phyloP scores from a whole-genome alignment of 2,113 vertebrate species.

The Trogon melanurus region DNA sequence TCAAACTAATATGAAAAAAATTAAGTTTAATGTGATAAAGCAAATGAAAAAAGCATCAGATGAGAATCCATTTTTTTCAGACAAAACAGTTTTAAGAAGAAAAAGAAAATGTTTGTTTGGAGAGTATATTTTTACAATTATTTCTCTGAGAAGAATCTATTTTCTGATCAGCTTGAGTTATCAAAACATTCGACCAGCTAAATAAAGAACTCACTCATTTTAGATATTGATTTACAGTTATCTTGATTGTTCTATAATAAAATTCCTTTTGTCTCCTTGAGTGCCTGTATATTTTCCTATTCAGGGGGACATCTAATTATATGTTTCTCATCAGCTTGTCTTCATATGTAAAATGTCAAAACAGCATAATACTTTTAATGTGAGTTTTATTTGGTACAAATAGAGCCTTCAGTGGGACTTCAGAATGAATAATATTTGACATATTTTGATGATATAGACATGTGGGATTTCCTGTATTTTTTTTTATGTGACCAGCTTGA shows the following conservation, averaged over 20 bases:
- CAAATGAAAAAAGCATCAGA: background rate
- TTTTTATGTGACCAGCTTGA: background rate
- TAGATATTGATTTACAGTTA: background rate
- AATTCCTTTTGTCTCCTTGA: background rate
- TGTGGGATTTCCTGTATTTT: background rate
- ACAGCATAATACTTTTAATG: background rate
- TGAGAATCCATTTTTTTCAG: background rate
- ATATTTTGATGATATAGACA: background rate
- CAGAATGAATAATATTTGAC: background rate
- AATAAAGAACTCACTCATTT: background rate
- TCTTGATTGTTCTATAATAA: background rate
- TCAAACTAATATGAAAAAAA: background rate
- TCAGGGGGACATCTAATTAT: background rate
- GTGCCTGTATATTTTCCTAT: background rate
- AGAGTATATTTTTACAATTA: background rate
- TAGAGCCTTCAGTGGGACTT: background rate
- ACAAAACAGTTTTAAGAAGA: background rate
- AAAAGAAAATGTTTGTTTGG: background rate
- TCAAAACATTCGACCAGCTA: background rate
- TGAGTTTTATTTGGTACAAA: background rate
- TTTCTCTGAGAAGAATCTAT: background rate
- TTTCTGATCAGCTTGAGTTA: background rate
- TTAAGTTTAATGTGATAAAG: background rate
- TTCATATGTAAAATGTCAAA: background rate
- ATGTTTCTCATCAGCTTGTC: background rate